A percentile compares a stretch with the other conserved stretches of the same genome.
These are phyloP conservation scores for Galaxias olidus DNA, from an alignment of 2,797 vertebrate species.

Conservation along the genomic window DNA sequence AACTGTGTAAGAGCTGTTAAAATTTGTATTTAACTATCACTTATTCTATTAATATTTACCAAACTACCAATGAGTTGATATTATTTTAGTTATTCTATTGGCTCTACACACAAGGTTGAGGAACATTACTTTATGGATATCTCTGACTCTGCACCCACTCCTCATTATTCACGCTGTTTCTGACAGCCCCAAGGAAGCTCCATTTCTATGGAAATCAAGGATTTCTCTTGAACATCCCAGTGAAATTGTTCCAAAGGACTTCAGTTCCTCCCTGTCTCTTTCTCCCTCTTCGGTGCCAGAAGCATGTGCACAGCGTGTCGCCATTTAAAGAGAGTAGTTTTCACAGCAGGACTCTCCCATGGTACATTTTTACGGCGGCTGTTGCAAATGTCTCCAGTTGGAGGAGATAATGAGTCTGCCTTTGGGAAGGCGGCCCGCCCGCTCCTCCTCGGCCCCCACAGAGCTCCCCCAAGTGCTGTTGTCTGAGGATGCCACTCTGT, in stretches of 20 bases:
- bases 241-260: constrained; percentile 13
- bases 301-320: constrained; percentile 12
- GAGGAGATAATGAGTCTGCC: constrained; percentile 6
- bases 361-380: constrained; percentile 6
- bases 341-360: constrained; percentile 13
- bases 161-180: neutral
- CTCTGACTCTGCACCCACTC: neutral
- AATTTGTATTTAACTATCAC: neutral
- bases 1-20: neutral
- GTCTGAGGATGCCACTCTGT: too few species aligned
- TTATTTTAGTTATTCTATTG: neutral
- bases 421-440: neutral
- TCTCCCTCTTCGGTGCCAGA: neutral
- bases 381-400: constrained; percentile 1
- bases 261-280: constrained; percentile 17
- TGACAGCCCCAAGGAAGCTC: constrained; percentile 3
- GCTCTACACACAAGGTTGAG: neutral
- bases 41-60: neutral
- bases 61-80: neutral
- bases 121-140: neutral
- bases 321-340: constrained; percentile 25
- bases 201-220: constrained; percentile 9
- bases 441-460: neutral
- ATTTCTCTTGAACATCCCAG: constrained; percentile 29
- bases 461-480: too few species aligned